These are phyloP conservation scores for Hipparchia sbordonii DNA, from an alignment of 2,888 invertebrate species.

Conservation along the genomic window DNA sequence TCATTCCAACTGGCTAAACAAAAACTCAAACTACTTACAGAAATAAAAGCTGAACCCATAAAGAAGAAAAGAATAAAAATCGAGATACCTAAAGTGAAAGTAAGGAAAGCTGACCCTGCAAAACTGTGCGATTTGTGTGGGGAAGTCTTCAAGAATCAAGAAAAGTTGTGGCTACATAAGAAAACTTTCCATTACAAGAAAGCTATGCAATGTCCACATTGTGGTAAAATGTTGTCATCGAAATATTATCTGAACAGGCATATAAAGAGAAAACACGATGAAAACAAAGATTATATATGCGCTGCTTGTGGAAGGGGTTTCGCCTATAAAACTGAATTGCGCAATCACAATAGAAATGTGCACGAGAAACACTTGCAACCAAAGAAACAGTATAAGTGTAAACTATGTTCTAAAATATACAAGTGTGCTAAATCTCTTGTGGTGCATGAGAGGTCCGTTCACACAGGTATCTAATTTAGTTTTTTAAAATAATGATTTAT, in stretches of 20 bases:
- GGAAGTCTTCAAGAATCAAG: slow-evolving; percentile 56
- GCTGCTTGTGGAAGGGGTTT: slow-evolving; percentile 63
- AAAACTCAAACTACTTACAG: slow-evolving; percentile 40
- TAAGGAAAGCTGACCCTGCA: slow-evolving; percentile 42
- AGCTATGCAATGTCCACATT: slow-evolving; percentile 62
- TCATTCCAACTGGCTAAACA: slow-evolving; percentile 33
- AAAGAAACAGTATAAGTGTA: slow-evolving; percentile 60
- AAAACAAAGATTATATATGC: slow-evolving; percentile 61
- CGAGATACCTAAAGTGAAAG: slow-evolving; percentile 44
- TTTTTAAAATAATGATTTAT: too few relatives aligned
- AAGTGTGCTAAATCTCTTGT: slow-evolving; percentile 67
- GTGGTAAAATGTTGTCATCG: slow-evolving; percentile 58
- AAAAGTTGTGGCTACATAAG: slow-evolving; percentile 59
- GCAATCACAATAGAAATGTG: slow-evolving; percentile 59
- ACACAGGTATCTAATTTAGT: slow-evolving; percentile 62
- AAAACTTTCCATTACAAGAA: slow-evolving; percentile 56
- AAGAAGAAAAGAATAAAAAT: slow-evolving; percentile 44
- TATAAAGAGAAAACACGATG: slow-evolving; percentile 62
- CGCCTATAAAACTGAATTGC: slow-evolving; percentile 63
- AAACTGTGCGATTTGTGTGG: slow-evolving; percentile 73
- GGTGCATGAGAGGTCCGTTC: slow-evolving; percentile 75
- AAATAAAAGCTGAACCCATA: slow-evolving; percentile 40
- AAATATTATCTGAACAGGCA: slow-evolving; percentile 64
- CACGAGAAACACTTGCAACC: slow-evolving; percentile 60
- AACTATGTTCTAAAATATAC: slow-evolving; percentile 69